Conservation (phyloP, 2,888 invertebrate genomes). For the Epistrophe grossulariae region DNA sequence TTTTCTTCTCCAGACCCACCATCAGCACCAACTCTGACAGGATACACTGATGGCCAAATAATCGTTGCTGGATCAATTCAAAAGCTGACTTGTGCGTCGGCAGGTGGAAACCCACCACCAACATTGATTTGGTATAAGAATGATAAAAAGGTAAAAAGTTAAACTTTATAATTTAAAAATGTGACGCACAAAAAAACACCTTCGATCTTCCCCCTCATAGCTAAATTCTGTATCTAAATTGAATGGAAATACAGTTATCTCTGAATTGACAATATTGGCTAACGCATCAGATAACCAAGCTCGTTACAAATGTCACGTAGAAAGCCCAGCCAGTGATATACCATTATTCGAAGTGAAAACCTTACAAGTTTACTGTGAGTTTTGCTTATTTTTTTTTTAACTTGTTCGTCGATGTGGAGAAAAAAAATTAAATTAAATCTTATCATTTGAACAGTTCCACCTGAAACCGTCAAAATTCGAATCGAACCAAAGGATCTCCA, state of each 20-base stretch:
- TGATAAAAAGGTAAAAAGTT: conserved; percentile 79
- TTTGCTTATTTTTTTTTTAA: background rate
- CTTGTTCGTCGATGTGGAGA: background rate
- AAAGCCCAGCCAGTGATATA: conserved; percentile 82
- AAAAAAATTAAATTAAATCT: background rate
- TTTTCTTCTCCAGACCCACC: conserved; percentile 80
- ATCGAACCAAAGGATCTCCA: conserved; percentile 81
- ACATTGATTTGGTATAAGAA: conserved; percentile 81
- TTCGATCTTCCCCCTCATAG: background rate
- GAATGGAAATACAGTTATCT: conserved; percentile 80
- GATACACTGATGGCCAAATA: conserved; percentile 81
- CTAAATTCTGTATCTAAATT: conserved; percentile 80
- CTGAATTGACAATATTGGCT: conserved; percentile 80
- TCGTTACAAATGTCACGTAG: conserved; percentile 82
- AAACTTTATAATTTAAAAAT: conserved; percentile 16
- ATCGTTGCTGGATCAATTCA: conserved; percentile 81
- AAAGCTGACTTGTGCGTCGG: conserved; percentile 80
- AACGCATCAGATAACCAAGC: conserved; percentile 82
- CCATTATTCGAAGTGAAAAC: conserved; percentile 81
- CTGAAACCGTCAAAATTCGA: conserved; percentile 81
- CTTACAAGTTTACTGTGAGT: conserved; percentile 81
- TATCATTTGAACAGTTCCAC: conserved; percentile 78
- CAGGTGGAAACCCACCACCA: conserved; percentile 81
- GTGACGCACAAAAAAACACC: background rate
- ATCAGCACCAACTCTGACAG: conserved; percentile 80